Conservation (phyloP, 2,888 invertebrate species). For the Acleris literana region DNA sequence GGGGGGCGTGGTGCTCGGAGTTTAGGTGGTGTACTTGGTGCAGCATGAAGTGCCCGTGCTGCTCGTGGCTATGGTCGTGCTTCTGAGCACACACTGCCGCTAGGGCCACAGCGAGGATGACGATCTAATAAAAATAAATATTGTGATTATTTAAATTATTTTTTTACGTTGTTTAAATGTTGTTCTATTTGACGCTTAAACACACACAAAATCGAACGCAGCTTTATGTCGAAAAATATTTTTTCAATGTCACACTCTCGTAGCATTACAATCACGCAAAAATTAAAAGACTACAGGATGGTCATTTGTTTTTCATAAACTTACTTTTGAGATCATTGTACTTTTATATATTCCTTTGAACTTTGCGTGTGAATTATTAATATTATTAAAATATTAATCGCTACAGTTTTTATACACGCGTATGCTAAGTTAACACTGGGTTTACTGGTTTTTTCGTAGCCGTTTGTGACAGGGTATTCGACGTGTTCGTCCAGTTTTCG, state of each 20-base stretch:
- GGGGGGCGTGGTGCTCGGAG: conserved; percentile 22
- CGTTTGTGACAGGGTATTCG: conserved; percentile 13
- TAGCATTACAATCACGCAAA: too few species aligned
- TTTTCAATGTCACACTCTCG: too few species aligned
- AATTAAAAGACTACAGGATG: too few species aligned
- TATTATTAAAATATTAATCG: conserved; percentile 22
- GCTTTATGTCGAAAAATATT: too few species aligned
- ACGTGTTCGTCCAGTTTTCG: conserved; percentile 6
- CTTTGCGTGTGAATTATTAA: conserved; percentile 22
- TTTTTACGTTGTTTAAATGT: too few species aligned
- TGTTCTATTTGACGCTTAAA: too few species aligned
- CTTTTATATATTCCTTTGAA: conserved; percentile 13
- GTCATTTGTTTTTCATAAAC: background rate
- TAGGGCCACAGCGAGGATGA: conserved; percentile 40
- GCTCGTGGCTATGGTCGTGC: conserved; percentile 42
- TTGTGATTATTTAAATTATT: too few species aligned
- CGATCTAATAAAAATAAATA: conserved; percentile 33
- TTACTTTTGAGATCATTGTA: conserved; percentile 33
- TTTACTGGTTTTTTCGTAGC: conserved; percentile 16
- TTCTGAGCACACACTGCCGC: conserved; percentile 50
- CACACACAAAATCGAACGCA: too few species aligned
- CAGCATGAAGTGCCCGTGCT: conserved; percentile 43
- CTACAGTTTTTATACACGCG: conserved; percentile 27
- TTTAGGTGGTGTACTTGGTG: conserved; percentile 42
- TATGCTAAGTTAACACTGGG: background rate